Percentiles rank a stretch among this genome's conserved stretches.
Conservation (phyloP, 1,140 invertebrate species). For the Tetramorium parvispinum region DNA sequence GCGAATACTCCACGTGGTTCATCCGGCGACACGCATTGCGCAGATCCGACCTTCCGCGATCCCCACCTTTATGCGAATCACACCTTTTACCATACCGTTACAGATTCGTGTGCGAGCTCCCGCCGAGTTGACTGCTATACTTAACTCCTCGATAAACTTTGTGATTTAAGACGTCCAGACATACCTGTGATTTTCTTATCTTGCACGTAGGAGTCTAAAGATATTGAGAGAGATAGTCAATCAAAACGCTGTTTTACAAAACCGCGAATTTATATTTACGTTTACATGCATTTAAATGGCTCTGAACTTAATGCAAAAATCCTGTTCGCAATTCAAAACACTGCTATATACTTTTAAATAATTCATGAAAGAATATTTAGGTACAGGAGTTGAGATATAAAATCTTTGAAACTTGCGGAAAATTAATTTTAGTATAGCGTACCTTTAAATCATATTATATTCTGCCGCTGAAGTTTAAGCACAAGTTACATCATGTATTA, state of each 20-base stretch:
- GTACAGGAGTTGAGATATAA: neutral
- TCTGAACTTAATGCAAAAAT: neutral
- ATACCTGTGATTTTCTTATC: neutral
- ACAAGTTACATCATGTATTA: neutral
- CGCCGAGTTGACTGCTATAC: neutral
- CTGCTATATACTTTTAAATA: neutral
- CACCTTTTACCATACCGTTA: conserved; percentile 70
- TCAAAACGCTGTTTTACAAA: neutral
- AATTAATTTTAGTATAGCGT: neutral
- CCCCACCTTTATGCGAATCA: conserved; percentile 71
- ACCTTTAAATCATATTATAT: neutral
- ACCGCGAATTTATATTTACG: neutral
- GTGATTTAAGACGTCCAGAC: neutral
- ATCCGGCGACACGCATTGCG: conserved; percentile 80
- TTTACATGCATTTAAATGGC: neutral
- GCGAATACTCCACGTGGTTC: conserved; percentile 81
- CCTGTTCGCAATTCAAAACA: neutral
- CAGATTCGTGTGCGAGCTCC: conserved; percentile 27
- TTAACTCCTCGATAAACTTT: neutral
- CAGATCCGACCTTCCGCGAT: conserved; percentile 78
- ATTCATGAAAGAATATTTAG: neutral
- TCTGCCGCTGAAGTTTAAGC: neutral
- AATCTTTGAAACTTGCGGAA: neutral
- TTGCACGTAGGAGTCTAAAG: neutral
- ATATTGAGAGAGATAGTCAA: neutral